phyloP scores from a whole-genome alignment of 2,113 vertebrate genomes.

The Manacus vitellinus region DNA sequence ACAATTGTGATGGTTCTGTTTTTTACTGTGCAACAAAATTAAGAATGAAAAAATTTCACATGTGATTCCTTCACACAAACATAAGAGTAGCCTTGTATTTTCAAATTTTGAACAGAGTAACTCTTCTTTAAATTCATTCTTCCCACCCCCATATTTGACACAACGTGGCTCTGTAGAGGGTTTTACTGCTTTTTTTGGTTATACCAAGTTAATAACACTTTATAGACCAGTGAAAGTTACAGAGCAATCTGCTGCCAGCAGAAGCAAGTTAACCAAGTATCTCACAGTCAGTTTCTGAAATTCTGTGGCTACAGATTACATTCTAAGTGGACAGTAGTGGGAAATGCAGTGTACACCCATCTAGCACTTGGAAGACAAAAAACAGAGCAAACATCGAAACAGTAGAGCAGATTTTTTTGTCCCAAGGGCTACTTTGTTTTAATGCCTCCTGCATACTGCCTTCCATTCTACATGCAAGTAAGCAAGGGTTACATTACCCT shows the following conservation, averaged over 20 bases:
- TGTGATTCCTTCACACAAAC: not conserved
- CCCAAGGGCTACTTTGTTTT: not conserved
- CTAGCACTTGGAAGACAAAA: not conserved
- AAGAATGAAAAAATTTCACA: not conserved
- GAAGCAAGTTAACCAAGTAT: not conserved
- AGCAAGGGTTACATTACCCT: not conserved
- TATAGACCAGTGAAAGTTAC: not conserved
- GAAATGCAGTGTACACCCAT: not conserved
- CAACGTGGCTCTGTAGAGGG: not conserved
- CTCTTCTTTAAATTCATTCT: not conserved
- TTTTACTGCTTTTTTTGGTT: not conserved
- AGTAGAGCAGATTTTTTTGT: not conserved
- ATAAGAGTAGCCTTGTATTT: not conserved
- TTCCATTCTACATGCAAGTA: not conserved
- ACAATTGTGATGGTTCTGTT: not conserved
- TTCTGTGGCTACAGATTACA: not conserved
- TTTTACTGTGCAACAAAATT: not conserved
- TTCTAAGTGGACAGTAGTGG: not conserved
- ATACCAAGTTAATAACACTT: not conserved
- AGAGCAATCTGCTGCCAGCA: not conserved
- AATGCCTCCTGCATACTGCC: not conserved
- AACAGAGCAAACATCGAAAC: not conserved
- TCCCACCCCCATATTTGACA: fast-evolving
- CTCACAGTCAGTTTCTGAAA: not conserved
- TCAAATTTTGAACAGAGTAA: not conserved